Evolutionary conservation across 2,888 invertebrate species (phyloP), one percentile per base, ranked within the genome.

Genomic region (Gerris lacustris): DNA sequence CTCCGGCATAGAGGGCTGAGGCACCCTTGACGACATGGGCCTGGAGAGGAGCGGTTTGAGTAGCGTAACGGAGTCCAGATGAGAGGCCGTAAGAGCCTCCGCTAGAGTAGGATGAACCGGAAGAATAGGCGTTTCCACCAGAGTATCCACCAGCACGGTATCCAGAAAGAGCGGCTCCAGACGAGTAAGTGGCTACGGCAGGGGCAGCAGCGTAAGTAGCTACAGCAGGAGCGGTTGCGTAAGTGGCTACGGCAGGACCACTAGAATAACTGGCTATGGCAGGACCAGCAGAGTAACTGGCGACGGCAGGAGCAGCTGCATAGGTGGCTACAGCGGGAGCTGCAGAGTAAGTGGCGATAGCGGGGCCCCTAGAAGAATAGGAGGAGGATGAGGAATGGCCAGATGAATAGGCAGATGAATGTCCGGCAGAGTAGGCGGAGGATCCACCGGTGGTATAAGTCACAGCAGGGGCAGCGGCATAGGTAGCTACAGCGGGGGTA

Each of bases 331-430:
- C 82, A 72, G 80, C 5, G 83, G 76, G 2, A 83, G 83, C 45
- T 83, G 82, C 75, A 83, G 83, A 0, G 73, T 83, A 83, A 77
- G 79, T 83, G 6, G 83, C 79, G 0, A 83, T 83, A 17, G 83
- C 78, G 5, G 78, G 74, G 11, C 82, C 80, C 31, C 31, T 31
- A 67, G 71, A n/a, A 9, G 55, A 79, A 73, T 83, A 83, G 77
- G 79, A 83, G 6, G 83, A 79, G 0, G 83, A 83, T 18, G 83
- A 78, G 6, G 78, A 73, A 11, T 82, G 80, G 43, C 31, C 83
- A 72, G 83, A 81, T 55, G 82, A 79, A 73, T 83, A 83, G 77
- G 79, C 83, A 6, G 83, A 79, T 0, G 83, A 83, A 18, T 83
- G 78, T 6, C 78, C 73, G 9, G 82, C 80, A 67, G 71, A 43